Evolutionary conservation across 2,113 vertebrate genomes (phyloP).

Genomic region (Petrocephalus microphthalmus): DNA sequence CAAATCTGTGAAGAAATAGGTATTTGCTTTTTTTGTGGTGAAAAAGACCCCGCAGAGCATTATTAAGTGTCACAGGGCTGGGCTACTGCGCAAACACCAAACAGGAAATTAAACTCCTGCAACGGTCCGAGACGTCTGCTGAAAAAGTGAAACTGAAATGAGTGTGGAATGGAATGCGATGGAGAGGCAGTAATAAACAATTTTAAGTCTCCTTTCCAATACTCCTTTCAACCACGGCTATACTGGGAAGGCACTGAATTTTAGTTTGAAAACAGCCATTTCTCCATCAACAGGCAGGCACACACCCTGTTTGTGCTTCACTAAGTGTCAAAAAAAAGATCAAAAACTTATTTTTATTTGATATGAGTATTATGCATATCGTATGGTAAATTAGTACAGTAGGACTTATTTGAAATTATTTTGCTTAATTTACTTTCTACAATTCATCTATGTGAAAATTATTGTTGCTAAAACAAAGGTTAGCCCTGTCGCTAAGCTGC

Average conservation of each 20-base stretch:
- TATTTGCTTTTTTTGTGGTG: background rate
- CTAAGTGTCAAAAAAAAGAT: too few relatives aligned
- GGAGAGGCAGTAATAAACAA: background rate
- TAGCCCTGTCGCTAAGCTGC: too few relatives aligned
- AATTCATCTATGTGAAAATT: too few relatives aligned
- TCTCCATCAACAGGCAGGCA: background rate
- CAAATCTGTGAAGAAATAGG: background rate
- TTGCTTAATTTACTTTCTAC: too few relatives aligned
- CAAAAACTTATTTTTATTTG: too few relatives aligned
- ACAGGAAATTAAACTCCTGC: background rate
- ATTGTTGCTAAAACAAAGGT: too few relatives aligned
- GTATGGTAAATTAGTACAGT: too few relatives aligned
- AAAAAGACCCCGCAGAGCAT: background rate
- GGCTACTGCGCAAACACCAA: background rate
- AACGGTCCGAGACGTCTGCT: background rate
- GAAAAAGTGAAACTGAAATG: background rate
- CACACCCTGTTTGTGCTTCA: background rate
- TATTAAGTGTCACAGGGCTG: conserved; percentile 8
- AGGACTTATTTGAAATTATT: too few relatives aligned
- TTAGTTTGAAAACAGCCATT: background rate
- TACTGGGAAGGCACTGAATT: background rate
- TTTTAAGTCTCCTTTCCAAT: background rate
- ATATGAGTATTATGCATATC: too few relatives aligned
- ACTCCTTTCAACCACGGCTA: background rate
- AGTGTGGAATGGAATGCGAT: background rate